Evolutionary conservation across 2,888 invertebrate genomes (phyloP), one percentile per base, ranked within the genome.

Genomic region (Agonopterix alstromeriana): DNA sequence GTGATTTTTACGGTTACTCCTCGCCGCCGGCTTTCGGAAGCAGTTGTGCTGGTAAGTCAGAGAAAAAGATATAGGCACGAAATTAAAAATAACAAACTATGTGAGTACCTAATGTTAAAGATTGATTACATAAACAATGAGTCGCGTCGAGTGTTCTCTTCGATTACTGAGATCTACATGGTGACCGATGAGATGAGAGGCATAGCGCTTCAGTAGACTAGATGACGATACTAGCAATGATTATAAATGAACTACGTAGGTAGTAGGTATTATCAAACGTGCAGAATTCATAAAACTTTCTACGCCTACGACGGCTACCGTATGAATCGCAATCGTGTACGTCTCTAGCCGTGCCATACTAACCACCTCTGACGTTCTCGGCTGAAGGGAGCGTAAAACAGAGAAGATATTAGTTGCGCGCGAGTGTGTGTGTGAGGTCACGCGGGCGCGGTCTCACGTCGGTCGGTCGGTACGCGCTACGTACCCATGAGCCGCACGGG

Each of bases 401-500:
- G 67, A 70, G 69, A 61, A 4, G 42, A 10, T 2, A 40, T 10
- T 2, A 8, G 8, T 14, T 42, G 17, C n/a, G 10, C 5, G n/a
- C 3, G 14, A 8, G 9, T 9, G 10, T 27, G 12, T 12, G 4
- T 36, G n/a, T 17, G 27, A 41, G 1, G 38, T 3, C 38, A 38
- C 38, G 27, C 38, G n/a, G 10, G 10, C n/a, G 38, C n/a, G 10
- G 10, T 38, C 5, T 5, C 27, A n/a, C n/a, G 1, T 5, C n/a
- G n/a, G 38, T 38, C 38, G n/a, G 38, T 3, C 9, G 38, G 38
- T 9, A 10, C 0, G 5, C 17, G 36, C 10, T 17, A 65, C 82
- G 67, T 54, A 92, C 93, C 95, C 69, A 94, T 94, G 46, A 95
- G 89, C 55, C 90, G 90, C 58, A 95, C 92, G 3, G 94, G 94